Conservation (phyloP, 1,140 invertebrate species). For the Drosophila ogumai region DNA sequence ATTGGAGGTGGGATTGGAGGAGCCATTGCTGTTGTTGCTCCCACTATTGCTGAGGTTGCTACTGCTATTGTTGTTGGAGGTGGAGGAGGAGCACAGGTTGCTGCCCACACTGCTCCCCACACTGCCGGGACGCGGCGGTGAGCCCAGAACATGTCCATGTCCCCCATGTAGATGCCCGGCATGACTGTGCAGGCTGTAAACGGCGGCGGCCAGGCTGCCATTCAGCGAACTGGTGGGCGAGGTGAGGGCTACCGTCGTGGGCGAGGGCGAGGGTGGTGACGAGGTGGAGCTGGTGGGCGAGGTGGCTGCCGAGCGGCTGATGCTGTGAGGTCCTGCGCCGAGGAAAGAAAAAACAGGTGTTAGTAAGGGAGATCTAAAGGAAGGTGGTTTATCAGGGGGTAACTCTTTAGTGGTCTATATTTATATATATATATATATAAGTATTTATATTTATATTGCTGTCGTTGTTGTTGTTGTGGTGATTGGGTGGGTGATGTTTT, state of each 20-base stretch:
- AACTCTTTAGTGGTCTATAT: constrained; percentile 9
- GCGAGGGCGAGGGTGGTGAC: constrained; percentile 77
- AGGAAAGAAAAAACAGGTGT: constrained; percentile 45
- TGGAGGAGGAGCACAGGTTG: constrained; percentile 45
- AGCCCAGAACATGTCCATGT: constrained; percentile 30
- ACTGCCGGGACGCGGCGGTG: constrained; percentile 74
- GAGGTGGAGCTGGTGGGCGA: constrained; percentile 84
- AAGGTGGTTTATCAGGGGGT: no score
- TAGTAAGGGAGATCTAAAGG: constrained; percentile 18
- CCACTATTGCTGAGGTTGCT: constrained; percentile 16
- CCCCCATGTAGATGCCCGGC: constrained; percentile 1
- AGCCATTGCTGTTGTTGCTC: constrained; percentile 8
- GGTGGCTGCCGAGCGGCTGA: constrained; percentile 79
- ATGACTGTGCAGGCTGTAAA: constrained; percentile 70
- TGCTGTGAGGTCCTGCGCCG: constrained; percentile 78
- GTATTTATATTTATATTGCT: constrained; percentile 32
- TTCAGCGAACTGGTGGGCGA: constrained; percentile 74
- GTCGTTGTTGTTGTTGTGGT: constrained; percentile 2
- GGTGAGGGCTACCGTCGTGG: constrained; percentile 66
- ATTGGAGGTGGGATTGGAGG: constrained; percentile 16
- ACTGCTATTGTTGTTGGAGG: constrained; percentile 19
- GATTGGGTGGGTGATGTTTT: background rate
- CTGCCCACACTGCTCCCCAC: constrained; percentile 58
- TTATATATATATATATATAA: constrained; percentile 4
- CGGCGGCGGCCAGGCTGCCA: constrained; percentile 55